Evolutionary conservation across 2,888 invertebrate species (phyloP).

Genomic region (Sphaerophoria rueppellii): DNA sequence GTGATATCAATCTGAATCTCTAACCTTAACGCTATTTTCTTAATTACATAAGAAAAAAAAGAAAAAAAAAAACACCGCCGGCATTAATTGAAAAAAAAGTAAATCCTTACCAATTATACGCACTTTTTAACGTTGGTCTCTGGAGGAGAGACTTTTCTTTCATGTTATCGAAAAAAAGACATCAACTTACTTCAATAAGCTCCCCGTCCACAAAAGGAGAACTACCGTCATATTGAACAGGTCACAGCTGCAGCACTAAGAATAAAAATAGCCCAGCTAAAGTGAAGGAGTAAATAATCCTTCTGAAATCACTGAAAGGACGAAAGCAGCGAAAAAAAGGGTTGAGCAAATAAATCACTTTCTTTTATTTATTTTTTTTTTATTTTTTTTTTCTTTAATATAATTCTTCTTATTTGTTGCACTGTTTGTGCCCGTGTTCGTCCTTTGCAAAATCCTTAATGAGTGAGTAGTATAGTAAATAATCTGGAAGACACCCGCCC

Average conservation of each 20-base stretch:
- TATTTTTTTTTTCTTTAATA: constrained; percentile 60
- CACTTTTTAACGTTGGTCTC: constrained; percentile 59
- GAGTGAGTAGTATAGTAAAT: constrained; percentile 72
- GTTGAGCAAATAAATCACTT: constrained; percentile 80
- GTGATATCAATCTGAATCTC: constrained; percentile 32
- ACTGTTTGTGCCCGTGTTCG: constrained; percentile 44
- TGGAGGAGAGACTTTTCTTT: constrained; percentile 40
- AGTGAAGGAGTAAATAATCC: constrained; percentile 67
- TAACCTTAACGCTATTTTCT: constrained; percentile 13
- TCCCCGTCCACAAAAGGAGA: constrained; percentile 19
- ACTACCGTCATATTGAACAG: constrained; percentile 71
- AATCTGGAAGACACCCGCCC: constrained; percentile 59
- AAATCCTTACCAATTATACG: constrained; percentile 63
- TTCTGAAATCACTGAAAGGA: constrained; percentile 67
- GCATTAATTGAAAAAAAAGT: constrained; percentile 60
- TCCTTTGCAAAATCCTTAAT: constrained; percentile 68
- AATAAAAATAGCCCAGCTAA: constrained; percentile 57
- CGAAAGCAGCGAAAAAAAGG: constrained; percentile 74
- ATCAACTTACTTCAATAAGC: constrained; percentile 63
- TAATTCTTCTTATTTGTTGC: constrained; percentile 47
- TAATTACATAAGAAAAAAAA: constrained; percentile 53
- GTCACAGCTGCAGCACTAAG: constrained; percentile 73
- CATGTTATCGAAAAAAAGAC: constrained; percentile 69
- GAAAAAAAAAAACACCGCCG: constrained; percentile 54
- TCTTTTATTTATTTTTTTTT: constrained; percentile 75